A percentile compares a stretch with the other conserved stretches of the same genome.
Conservation (phyloP, 2,797 vertebrate genomes). For the Dipus sagitta region DNA sequence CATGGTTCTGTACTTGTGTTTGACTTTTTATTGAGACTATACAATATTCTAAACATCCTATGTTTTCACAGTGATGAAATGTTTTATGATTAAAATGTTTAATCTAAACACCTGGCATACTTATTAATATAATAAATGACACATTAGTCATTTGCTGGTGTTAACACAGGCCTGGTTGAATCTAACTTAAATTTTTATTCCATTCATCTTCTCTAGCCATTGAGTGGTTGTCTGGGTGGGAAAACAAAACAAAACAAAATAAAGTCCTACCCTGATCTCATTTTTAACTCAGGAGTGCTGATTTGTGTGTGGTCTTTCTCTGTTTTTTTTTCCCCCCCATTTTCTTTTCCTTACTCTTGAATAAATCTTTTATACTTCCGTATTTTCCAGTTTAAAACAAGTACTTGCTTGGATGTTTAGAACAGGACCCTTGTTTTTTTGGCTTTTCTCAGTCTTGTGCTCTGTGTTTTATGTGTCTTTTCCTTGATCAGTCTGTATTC, state of each 20-base stretch:
- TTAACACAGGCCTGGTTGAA: not conserved
- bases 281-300: not conserved
- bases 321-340: not conserved
- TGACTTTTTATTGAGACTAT: constrained; percentile 8
- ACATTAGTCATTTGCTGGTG: not conserved
- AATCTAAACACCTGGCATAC: too few relatives aligned
- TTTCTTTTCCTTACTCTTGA: too few relatives aligned
- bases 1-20: not conserved
- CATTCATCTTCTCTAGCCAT: not conserved
- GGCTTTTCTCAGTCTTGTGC: not conserved
- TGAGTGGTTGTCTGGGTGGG: not conserved
- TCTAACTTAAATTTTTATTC: not conserved
- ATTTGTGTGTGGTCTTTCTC: not conserved
- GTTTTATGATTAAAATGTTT: not conserved
- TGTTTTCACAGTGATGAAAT: not conserved
- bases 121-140: too few relatives aligned
- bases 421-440: not conserved
- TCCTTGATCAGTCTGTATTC: not conserved
- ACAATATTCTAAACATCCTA: not conserved
- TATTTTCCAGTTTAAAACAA: not conserved
- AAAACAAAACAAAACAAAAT: not conserved
- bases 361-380: not conserved
- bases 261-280: not conserved
- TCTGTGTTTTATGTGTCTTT: not conserved
- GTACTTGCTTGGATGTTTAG: not conserved